These are phyloP conservation scores for Mustelus asterias DNA, from an alignment of 2,113 vertebrate genomes.

Conservation along the genomic window DNA sequence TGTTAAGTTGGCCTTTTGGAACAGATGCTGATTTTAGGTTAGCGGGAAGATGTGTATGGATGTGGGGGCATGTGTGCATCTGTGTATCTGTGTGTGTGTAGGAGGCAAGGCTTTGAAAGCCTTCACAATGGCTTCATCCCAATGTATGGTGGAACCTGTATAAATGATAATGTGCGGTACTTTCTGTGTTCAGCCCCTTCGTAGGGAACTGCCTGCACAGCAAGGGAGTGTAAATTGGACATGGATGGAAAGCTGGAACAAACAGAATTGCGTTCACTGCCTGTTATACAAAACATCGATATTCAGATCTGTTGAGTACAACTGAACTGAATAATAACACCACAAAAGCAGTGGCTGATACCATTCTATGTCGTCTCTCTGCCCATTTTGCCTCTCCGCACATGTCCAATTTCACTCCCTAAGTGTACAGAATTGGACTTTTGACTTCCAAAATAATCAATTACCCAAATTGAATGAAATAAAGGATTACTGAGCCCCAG, in stretches of 20 bases:
- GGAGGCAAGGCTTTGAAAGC: not conserved
- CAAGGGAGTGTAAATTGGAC: not conserved
- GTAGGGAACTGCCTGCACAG: not conserved
- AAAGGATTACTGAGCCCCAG: not conserved
- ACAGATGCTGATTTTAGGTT: not conserved
- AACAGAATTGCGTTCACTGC: not conserved
- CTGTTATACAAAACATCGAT: not conserved
- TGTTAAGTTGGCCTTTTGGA: not conserved
- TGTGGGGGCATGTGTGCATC: not conserved
- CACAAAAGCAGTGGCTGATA: not conserved
- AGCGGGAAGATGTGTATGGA: not conserved
- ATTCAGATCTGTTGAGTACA: not conserved
- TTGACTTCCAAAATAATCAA: not conserved
- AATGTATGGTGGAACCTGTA: not conserved
- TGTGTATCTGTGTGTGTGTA: not conserved
- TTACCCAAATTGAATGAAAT: not conserved
- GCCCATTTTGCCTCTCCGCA: not conserved
- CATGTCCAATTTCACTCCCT: not conserved
- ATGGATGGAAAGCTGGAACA: not conserved
- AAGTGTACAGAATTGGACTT: not conserved
- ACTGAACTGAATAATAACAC: not conserved
- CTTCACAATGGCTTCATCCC: not conserved
- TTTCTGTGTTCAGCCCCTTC: not conserved
- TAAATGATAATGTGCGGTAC: not conserved
- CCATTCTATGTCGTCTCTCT: not conserved